phyloP scores from a whole-genome alignment of 1,140 invertebrate genomes.

The Sitophilus oryzae region DNA sequence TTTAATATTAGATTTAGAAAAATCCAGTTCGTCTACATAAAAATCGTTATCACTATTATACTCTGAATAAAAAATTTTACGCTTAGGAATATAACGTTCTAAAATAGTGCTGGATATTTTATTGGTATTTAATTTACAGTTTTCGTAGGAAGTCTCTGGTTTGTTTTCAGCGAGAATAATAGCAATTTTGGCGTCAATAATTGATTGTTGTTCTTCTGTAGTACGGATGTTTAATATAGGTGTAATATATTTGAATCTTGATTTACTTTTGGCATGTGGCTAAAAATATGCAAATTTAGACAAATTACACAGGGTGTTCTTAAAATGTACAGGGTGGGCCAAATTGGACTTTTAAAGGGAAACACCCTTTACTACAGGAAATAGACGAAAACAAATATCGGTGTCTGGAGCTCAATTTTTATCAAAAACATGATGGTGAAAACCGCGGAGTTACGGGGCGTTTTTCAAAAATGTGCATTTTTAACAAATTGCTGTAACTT shows the following conservation, averaged over 20 bases:
- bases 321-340: too few relatives aligned
- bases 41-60: slow-evolving; percentile 13
- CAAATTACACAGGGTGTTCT: too few relatives aligned
- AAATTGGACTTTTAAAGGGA: background rate
- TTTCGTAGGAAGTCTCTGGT: background rate
- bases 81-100: slow-evolving; percentile 7
- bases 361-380: too few relatives aligned
- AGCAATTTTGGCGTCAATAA: slow-evolving; percentile 35
- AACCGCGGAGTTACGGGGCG: too few relatives aligned
- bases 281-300: background rate
- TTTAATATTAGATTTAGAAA: slow-evolving; percentile 15
- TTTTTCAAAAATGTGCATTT: too few relatives aligned
- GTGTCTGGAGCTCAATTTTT: too few relatives aligned
- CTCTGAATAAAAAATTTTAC: slow-evolving; percentile 20
- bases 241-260: slow-evolving; percentile 34
- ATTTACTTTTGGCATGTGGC: slow-evolving; percentile 21
- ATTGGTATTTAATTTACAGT: background rate
- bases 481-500: too few relatives aligned
- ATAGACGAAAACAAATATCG: too few relatives aligned
- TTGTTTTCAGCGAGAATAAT: slow-evolving; percentile 28
- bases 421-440: too few relatives aligned
- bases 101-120: slow-evolving; percentile 8
- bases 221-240: slow-evolving; percentile 32
- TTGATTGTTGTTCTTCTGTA: slow-evolving; percentile 30
- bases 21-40: slow-evolving; percentile 26